Evolutionary conservation across 2,113 vertebrate species (phyloP).

Genomic region (Calonectris borealis): DNA sequence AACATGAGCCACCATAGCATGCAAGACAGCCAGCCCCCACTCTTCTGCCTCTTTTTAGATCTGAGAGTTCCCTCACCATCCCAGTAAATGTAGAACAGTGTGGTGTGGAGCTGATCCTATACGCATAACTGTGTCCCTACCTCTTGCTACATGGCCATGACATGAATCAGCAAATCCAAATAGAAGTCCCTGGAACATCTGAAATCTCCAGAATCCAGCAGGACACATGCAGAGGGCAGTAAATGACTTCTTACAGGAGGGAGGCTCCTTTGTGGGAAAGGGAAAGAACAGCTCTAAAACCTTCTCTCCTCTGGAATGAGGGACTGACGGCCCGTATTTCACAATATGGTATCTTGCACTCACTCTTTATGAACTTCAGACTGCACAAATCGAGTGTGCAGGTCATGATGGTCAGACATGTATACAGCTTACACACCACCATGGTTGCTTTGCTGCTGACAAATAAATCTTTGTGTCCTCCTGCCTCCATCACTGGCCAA

Average conservation of each 20-base stretch:
- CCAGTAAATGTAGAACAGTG: background rate
- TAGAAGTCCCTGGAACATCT: background rate
- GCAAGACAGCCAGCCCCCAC: background rate
- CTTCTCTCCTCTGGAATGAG: background rate
- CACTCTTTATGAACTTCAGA: background rate
- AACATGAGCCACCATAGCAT: background rate
- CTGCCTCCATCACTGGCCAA: background rate
- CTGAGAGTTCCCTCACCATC: background rate
- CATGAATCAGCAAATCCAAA: conserved; percentile 1
- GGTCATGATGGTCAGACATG: background rate
- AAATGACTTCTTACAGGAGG: background rate
- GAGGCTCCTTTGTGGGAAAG: background rate
- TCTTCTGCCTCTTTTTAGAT: background rate
- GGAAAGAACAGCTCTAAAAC: background rate
- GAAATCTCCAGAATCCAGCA: background rate
- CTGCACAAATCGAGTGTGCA: background rate
- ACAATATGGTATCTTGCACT: background rate
- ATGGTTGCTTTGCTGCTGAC: background rate
- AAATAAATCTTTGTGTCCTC: background rate
- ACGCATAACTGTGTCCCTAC: background rate
- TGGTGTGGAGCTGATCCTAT: background rate
- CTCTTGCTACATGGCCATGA: background rate
- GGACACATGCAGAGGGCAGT: background rate
- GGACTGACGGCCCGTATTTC: background rate
- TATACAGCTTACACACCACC: background rate